Percentiles rank a stretch among this genome's conserved stretches.
Evolutionary conservation across 2,797 vertebrate genomes (phyloP).

Genomic region (Sphenodon punctatus): DNA sequence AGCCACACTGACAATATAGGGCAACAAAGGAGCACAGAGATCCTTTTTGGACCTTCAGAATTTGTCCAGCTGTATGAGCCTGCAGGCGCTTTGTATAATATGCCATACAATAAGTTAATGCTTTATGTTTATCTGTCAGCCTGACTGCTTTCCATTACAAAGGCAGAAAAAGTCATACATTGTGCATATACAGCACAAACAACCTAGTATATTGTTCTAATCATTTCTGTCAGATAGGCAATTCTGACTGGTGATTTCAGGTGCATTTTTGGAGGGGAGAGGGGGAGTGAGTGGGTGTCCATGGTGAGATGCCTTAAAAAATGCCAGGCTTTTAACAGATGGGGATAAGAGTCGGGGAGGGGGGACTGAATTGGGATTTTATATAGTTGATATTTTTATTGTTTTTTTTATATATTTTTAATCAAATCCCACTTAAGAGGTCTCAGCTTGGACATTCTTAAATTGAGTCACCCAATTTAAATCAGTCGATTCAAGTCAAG

Average conservation of each 20-base stretch:
- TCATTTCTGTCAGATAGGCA: neutral
- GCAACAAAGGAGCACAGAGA: constrained; percentile 8
- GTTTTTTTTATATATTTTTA: no score
- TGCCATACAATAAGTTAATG: rapidly evolving
- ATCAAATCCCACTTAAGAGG: no score
- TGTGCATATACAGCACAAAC: rapidly evolving
- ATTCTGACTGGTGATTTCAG: no score
- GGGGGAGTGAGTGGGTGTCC: neutral
- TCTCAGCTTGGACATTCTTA: no score
- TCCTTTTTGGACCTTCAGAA: constrained; percentile 1
- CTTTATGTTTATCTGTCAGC: neutral
- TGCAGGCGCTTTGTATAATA: neutral
- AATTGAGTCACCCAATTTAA: no score
- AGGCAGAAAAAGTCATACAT: neutral
- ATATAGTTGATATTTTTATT: no score
- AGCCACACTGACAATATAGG: constrained; percentile 9
- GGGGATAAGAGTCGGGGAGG: no score
- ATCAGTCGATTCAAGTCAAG: no score
- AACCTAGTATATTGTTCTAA: neutral
- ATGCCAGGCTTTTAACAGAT: neutral
- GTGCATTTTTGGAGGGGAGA: no score
- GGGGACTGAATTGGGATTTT: no score
- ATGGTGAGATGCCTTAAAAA: neutral
- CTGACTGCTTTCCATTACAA: neutral
- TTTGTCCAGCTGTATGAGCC: neutral